Percentiles rank a stretch among this genome's conserved stretches.
phyloP scores from a whole-genome alignment of 2,797 vertebrate species.

The Trachops cirrhosus region DNA sequence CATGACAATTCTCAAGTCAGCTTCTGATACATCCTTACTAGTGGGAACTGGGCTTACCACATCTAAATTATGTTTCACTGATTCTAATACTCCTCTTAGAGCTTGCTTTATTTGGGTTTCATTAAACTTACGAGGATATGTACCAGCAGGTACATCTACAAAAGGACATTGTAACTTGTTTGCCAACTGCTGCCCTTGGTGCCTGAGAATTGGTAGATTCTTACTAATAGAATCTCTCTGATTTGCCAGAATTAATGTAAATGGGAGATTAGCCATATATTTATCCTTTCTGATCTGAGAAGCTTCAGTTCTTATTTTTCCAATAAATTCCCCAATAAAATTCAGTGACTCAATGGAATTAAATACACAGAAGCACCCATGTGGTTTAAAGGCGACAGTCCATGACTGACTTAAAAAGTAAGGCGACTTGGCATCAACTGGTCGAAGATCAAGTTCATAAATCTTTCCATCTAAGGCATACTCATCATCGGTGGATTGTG shows the following conservation, averaged over 20 bases:
- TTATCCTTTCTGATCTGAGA: slow-evolving; percentile 93
- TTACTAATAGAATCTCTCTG: slow-evolving; percentile 95
- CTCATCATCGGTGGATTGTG: slow-evolving; percentile 98
- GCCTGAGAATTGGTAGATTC: slow-evolving; percentile 96
- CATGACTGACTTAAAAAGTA: slow-evolving; percentile 95
- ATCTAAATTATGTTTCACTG: slow-evolving; percentile 96
- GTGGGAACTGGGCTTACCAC: slow-evolving; percentile 92
- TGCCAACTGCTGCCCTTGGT: slow-evolving; percentile 97
- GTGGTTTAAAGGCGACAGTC: slow-evolving; percentile 95
- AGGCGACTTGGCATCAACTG: slow-evolving; percentile 95
- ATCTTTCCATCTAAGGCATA: slow-evolving; percentile 99
- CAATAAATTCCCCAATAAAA: slow-evolving; percentile 96
- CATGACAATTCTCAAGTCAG: slow-evolving; percentile 97
- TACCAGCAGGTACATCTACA: slow-evolving; percentile 94
- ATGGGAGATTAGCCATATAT: slow-evolving; percentile 92
- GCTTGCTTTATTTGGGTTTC: slow-evolving; percentile 98
- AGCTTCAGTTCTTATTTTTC: slow-evolving; percentile 94
- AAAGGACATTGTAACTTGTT: slow-evolving; percentile 99
- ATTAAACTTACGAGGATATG: slow-evolving; percentile 97
- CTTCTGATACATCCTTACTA: slow-evolving; percentile 97
- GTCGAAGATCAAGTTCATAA: slow-evolving; percentile 96
- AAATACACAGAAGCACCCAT: slow-evolving; percentile 98
- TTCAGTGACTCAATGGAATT: slow-evolving; percentile 98
- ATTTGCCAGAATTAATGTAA: slow-evolving; percentile 97
- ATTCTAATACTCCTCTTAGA: slow-evolving; percentile 94